phyloP scores from a whole-genome alignment of 2,113 vertebrate genomes.

The Edolisoma coerulescens region DNA sequence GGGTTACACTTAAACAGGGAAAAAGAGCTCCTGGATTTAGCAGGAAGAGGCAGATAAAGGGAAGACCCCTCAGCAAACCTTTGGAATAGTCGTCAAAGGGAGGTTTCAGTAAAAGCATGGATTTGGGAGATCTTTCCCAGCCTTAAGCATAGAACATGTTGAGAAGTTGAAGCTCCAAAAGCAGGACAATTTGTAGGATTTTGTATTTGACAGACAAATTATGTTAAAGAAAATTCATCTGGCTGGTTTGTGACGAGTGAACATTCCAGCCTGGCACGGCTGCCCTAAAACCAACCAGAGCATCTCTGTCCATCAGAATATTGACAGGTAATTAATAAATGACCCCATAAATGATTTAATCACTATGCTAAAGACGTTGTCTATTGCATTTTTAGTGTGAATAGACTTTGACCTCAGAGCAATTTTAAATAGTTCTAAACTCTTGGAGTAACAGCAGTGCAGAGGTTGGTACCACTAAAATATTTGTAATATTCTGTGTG shows the following conservation, averaged over 20 bases:
- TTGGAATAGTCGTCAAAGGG: accelerated
- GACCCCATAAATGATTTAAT: background rate
- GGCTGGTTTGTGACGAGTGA: background rate
- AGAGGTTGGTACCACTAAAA: background rate
- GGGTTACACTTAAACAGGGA: background rate
- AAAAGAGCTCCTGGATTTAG: background rate
- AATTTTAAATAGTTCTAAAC: background rate
- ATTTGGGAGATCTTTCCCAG: background rate
- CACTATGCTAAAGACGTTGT: accelerated
- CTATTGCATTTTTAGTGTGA: background rate
- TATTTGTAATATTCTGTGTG: background rate
- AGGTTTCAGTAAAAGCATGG: background rate
- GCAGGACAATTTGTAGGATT: background rate
- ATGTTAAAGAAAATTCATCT: background rate
- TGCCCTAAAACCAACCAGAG: background rate
- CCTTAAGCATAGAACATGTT: accelerated
- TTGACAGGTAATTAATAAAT: background rate
- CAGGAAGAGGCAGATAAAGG: background rate
- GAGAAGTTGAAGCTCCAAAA: background rate
- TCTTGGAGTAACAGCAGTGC: background rate
- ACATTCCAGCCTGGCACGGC: background rate
- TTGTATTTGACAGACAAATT: accelerated
- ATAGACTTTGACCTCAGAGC: background rate
- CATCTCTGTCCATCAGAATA: background rate
- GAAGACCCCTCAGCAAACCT: background rate